Evolutionary conservation across 2,888 invertebrate species (phyloP).

Genomic region (Crepidodera aurea): DNA sequence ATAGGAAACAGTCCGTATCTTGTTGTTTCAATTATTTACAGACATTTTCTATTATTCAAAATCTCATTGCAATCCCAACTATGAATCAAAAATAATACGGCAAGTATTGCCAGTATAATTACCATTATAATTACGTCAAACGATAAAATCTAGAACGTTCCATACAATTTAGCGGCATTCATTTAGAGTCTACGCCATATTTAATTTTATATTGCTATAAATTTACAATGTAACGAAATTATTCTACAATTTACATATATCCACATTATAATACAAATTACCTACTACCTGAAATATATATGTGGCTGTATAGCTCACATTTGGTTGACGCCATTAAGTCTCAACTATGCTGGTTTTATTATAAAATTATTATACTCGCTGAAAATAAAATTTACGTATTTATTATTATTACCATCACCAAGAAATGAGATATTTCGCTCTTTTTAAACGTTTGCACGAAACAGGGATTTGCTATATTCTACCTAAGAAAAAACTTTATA

Average conservation of each 20-base stretch:
- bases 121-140: conserved; percentile 34
- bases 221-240: conserved; percentile 54
- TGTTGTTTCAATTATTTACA: conserved; percentile 20
- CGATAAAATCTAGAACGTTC: conserved; percentile 41
- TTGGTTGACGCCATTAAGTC: conserved; percentile 50
- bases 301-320: conserved; percentile 38
- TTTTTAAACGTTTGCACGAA: conserved; percentile 2
- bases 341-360: conserved; percentile 41
- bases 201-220: conserved; percentile 53
- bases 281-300: conserved; percentile 48
- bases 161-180: conserved; percentile 36
- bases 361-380: conserved; percentile 45
- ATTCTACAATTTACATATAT: conserved; percentile 50
- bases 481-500: too few relatives aligned
- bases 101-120: conserved; percentile 34
- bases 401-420: conserved; percentile 41
- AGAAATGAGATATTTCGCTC: background rate
- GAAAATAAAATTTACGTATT: conserved; percentile 47
- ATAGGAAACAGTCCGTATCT: conserved; percentile 21
- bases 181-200: conserved; percentile 45
- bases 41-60: conserved; percentile 29
- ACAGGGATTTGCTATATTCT: too few relatives aligned
- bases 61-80: conserved; percentile 22
- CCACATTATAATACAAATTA: conserved; percentile 55
- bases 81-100: conserved; percentile 27